These are phyloP conservation scores for Escarpia spicata DNA, from an alignment of 2,888 invertebrate genomes.

Conservation along the genomic window DNA sequence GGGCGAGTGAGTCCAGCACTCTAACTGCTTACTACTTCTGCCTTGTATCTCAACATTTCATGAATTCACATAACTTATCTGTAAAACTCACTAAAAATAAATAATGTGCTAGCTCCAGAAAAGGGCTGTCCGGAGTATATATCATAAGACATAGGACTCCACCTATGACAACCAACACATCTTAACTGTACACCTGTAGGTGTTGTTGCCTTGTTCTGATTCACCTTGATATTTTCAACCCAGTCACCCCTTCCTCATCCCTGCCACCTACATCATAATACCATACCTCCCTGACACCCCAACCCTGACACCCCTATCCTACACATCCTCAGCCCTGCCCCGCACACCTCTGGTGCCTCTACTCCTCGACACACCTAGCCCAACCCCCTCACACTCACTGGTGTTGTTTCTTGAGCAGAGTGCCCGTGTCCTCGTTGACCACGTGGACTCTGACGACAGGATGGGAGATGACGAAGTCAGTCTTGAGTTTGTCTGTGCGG, in stretches of 20 bases:
- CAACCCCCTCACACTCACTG: conserved; percentile 50
- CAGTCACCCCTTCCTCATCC: neutral
- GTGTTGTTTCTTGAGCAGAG: conserved; percentile 69
- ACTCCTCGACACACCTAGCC: neutral
- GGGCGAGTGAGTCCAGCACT: too few relatives aligned
- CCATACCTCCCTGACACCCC: neutral
- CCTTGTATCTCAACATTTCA: too few relatives aligned
- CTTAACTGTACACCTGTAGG: too few relatives aligned
- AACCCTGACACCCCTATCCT: neutral
- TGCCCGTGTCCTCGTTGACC: conserved; percentile 70
- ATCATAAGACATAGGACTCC: too few relatives aligned
- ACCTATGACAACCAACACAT: too few relatives aligned
- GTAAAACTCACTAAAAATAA: too few relatives aligned
- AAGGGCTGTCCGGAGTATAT: too few relatives aligned
- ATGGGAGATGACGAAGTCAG: conserved; percentile 72
- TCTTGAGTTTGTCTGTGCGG: conserved; percentile 71
- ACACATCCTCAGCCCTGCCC: neutral
- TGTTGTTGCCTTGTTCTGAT: too few relatives aligned
- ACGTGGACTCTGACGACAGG: conserved; percentile 75
- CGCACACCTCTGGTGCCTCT: neutral
- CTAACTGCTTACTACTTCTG: too few relatives aligned
- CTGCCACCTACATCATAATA: neutral
- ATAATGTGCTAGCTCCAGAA: too few relatives aligned
- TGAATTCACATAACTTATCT: too few relatives aligned
- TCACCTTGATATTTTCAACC: too few relatives aligned